These are phyloP conservation scores for Drosophila diplacantha DNA, from an alignment of 2,888 invertebrate species.

Conservation along the genomic window DNA sequence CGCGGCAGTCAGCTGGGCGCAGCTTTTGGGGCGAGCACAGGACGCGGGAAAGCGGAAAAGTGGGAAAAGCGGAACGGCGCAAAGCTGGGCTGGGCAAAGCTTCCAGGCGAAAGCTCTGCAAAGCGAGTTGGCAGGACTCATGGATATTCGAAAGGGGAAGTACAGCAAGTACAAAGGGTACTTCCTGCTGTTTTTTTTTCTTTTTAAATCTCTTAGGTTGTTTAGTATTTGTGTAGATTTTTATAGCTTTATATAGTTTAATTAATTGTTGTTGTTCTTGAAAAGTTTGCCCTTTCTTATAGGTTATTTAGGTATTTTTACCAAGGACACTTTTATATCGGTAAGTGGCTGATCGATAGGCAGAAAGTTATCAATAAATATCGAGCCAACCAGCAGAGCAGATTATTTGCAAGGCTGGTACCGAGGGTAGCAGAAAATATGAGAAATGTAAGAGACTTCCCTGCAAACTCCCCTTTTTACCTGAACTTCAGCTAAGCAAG, in stretches of 20 bases:
- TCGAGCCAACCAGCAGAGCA: no score
- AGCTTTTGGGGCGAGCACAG: conserved; percentile 18
- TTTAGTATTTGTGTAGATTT: neutral
- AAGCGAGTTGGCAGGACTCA: conserved; percentile 15
- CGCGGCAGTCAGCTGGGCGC: conserved; percentile 18
- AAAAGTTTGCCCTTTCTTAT: neutral
- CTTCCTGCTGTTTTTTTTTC: neutral
- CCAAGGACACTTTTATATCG: neutral
- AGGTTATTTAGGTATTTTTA: neutral
- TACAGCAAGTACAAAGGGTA: neutral
- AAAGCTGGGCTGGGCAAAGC: neutral
- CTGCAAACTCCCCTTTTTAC: no score
- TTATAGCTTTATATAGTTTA: neutral
- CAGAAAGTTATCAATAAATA: no score
- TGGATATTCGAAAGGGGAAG: neutral
- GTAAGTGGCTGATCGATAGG: no score
- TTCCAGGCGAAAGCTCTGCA: neutral
- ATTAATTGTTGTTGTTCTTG: neutral
- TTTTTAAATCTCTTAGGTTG: no score
- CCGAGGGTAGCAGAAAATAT: no score
- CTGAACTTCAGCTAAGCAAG: no score
- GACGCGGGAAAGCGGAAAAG: neutral
- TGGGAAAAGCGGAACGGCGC: neutral
- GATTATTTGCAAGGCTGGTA: no score
- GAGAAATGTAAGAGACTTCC: no score